Evolutionary conservation across 2,888 invertebrate species (phyloP).

Genomic region (Ochropleura leucogaster): DNA sequence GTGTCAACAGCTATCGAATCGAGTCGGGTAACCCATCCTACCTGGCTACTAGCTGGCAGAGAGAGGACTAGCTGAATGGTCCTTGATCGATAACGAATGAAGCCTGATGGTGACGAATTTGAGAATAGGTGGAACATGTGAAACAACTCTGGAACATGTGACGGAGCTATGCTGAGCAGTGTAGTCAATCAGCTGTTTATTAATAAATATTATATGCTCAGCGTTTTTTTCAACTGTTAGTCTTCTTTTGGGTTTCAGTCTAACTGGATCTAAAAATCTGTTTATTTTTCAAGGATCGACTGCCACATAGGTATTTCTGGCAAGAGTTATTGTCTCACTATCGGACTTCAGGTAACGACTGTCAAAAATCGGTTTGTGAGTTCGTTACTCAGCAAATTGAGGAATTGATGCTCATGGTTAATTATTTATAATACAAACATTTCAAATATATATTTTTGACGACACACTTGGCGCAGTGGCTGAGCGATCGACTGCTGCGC

Average conservation of each 20-base stretch:
- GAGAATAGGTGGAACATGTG: background rate
- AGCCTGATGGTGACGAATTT: background rate
- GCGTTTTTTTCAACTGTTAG: background rate
- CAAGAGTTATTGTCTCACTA: background rate
- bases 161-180: background rate
- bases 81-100: conserved; percentile 21
- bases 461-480: too few relatives aligned
- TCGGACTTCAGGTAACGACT: background rate
- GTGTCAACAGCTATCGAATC: conserved; percentile 15
- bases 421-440: background rate
- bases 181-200: background rate
- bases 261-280: background rate
- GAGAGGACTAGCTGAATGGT: conserved; percentile 3
- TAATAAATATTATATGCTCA: background rate
- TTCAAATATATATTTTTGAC: too few relatives aligned
- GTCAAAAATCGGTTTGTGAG: background rate
- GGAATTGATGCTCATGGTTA: background rate
- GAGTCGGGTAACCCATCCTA: background rate
- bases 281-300: background rate
- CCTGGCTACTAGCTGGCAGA: background rate
- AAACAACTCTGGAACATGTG: background rate
- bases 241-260: background rate
- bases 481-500: too few relatives aligned
- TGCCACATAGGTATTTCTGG: background rate
- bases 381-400: background rate